These are phyloP conservation scores for Limenitis camilla DNA, from an alignment of 2,888 invertebrate species.

Conservation along the genomic window DNA sequence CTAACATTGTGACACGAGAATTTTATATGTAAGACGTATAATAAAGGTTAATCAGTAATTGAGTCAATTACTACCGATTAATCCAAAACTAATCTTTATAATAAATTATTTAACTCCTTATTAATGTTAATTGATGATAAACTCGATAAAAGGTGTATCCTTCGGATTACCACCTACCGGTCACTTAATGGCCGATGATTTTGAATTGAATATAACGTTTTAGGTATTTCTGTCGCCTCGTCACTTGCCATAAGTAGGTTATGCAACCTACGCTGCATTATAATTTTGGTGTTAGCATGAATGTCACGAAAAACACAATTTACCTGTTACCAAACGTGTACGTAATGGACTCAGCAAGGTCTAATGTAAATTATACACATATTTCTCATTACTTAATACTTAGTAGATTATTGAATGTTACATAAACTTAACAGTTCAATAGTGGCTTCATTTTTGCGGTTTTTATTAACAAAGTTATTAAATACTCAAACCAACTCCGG, in stretches of 20 bases:
- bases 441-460: too few relatives aligned
- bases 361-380: conserved; percentile 2
- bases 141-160: conserved; percentile 32
- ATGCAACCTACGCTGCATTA: conserved; percentile 39
- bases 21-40: too few relatives aligned
- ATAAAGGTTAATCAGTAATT: too few relatives aligned
- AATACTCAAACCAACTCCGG: too few relatives aligned
- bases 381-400: background rate
- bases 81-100: background rate
- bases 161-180: conserved; percentile 38
- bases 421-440: too few relatives aligned
- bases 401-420: background rate
- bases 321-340: conserved; percentile 23
- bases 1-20: too few relatives aligned
- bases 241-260: conserved; percentile 34
- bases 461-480: too few relatives aligned
- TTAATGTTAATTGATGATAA: conserved; percentile 22
- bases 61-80: too few relatives aligned
- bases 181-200: conserved; percentile 34
- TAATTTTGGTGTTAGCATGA: conserved; percentile 37
- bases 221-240: conserved; percentile 35
- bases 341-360: conserved; percentile 14
- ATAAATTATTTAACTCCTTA: conserved; percentile 9
- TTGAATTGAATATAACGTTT: conserved; percentile 37
- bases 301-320: conserved; percentile 33